Base-by-base conservation (phyloP, 2,888 invertebrate species). In the Craniophora ligustri region DNA sequence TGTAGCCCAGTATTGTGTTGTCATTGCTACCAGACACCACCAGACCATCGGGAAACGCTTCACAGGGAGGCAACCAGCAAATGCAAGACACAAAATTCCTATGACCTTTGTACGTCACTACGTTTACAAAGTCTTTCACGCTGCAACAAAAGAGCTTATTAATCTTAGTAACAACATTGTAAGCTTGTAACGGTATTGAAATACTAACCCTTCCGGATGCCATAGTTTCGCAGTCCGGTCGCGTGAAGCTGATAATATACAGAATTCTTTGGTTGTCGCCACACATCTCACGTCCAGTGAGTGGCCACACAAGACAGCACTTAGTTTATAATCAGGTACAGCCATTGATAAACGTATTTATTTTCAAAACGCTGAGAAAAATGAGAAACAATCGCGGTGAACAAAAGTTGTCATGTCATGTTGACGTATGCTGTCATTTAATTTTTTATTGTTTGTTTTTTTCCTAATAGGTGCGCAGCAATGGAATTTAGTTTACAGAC, bases 1-100 rank as follows among this genome's bases (percentile, higher is more conserved):
- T 95, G 84, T 97, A 99, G 5, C 97, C 95, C 71, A 97, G 94
- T 75, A 99, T 97, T 8, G 95, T 95, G 58, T 95, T 95, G 86
- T 99, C 99, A 88, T 98, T 97, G 78, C 98, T 97, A 13, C 98
- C 98, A 3, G 98, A 98, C 46, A 98, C 92, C 45, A 99, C 96
- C 51, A 98, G 91, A 2, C 98, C 97, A 53, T 96, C 95, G 0
- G 97, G 97, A 79, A 95, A 95, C 14, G 94, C 92, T 63, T 94
- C 93, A 63, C 95, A 95, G 0, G 97, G 96, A 36, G 96, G 95
- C 71, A 98, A 81, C 81, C 96, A 96, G 79, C 96, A 96, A 1
- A 98, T 96, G 72, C 96, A 95, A 0, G 96, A 96, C 0, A 99
- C 97, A 85, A 97, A 99, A 84, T 98, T 98, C 45, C 94, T 95